Evolutionary conservation across 2,797 vertebrate genomes (phyloP), one percentile per base, ranked within the genome.

Genomic region (Hydrocynus forskahlii): DNA sequence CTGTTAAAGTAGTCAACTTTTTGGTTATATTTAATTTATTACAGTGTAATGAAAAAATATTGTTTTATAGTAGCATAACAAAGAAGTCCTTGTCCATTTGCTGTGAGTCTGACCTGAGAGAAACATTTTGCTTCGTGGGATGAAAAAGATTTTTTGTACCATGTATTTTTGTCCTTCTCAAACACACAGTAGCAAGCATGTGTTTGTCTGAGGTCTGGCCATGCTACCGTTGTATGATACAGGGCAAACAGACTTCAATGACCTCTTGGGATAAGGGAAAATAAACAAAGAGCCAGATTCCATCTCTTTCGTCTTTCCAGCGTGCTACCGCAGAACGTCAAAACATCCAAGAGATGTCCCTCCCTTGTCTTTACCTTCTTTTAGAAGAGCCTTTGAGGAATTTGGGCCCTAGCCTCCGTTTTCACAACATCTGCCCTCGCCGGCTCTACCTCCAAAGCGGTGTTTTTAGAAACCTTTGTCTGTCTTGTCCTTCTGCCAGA

Each of bases 131-230:
- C 59, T 62, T 62, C 48, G 4, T 16, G 57, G 55, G 19, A 19
- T 52, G 35, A 16, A 10, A 38, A 68, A 4, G 16, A 71, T 63
- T 50, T 29, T 35, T 63, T 66, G 63, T 35, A 43, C 29, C 21
- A 35, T 79, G 71, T 75, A 63, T 80, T 76, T 80, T 88, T 87
- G 85, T 89, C 83, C 81, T 70, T 70, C 4, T n/a, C 45, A 83
- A 68, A 78, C 77, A 81, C 60, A 76, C n/a, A 48, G 69, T 62
- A 82, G 85, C 10, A 85, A 86, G 86, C 90, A 67, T 0, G 16
- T 88, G 84, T 89, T 89, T 90, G 86, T 85, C 81, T 52, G 77
- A 59, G 23, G 83, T 88, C 88, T 89, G 78, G 38, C 50, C 48
- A 55, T 29, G 50, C 83, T 81, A 81, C 78, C 78, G 79, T 75